Percentiles rank a stretch among this genome's conserved stretches.
Evolutionary conservation across 2,888 invertebrate genomes (phyloP).

Genomic region (Allophyes oxyacanthae): DNA sequence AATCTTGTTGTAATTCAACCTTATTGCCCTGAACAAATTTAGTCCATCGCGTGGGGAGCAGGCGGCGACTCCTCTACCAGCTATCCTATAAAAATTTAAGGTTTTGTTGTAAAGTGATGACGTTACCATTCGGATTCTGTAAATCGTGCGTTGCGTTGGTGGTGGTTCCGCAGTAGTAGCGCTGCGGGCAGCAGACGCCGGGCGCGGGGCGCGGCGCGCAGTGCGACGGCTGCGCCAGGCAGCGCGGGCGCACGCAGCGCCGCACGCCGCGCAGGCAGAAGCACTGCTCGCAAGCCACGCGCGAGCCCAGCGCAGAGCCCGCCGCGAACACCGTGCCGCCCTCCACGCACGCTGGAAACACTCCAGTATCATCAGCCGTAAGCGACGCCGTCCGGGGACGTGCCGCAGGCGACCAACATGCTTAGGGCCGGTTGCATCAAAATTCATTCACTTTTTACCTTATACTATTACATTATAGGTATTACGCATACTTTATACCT

Average conservation of each 20-base stretch:
- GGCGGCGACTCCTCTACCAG: too few species aligned
- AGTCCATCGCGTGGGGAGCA: too few species aligned
- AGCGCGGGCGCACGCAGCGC: slow-evolving; percentile 94
- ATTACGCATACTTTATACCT: too few species aligned
- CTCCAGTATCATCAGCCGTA: slow-evolving; percentile 62
- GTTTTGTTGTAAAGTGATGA: too few species aligned
- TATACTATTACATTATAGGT: too few species aligned
- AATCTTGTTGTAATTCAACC: too few species aligned
- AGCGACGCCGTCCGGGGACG: slow-evolving; percentile 27
- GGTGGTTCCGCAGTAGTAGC: slow-evolving; percentile 90
- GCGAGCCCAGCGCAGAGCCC: slow-evolving; percentile 95
- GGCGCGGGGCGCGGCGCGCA: slow-evolving; percentile 91
- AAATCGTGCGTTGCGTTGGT: slow-evolving; percentile 29
- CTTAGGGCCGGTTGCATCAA: too few species aligned
- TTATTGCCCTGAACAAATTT: too few species aligned
- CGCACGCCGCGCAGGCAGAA: slow-evolving; percentile 94
- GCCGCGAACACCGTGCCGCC: slow-evolving; percentile 93
- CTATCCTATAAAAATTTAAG: too few species aligned
- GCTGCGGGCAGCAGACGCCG: slow-evolving; percentile 94
- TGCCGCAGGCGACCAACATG: background rate
- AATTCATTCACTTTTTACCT: too few species aligned
- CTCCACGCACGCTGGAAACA: slow-evolving; percentile 91
- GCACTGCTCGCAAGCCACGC: slow-evolving; percentile 95
- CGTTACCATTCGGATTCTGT: slow-evolving; percentile 31
- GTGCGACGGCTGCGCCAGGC: slow-evolving; percentile 93